phyloP scores from a whole-genome alignment of 2,888 invertebrate species.

The Tetheella fluctuosa region DNA sequence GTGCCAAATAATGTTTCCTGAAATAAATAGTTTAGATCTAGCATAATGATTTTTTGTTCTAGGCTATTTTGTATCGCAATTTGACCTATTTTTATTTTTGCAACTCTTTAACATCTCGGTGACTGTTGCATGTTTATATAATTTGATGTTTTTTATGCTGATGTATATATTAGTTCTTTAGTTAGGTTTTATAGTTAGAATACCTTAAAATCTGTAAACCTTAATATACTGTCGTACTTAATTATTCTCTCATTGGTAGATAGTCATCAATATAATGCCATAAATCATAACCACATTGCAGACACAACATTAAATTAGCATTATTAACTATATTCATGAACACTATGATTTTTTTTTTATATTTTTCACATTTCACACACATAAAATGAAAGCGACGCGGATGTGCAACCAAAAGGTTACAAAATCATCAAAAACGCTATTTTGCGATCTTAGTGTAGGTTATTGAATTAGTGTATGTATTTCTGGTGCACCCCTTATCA shows the following conservation, averaged over 20 bases:
- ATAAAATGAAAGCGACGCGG: background rate
- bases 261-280: background rate
- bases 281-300: background rate
- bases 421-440: background rate
- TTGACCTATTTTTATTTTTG: constrained; percentile 4
- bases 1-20: background rate
- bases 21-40: background rate
- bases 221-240: background rate
- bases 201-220: too few species aligned
- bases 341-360: background rate
- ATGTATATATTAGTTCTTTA: background rate
- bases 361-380: background rate
- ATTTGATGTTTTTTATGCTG: background rate
- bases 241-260: background rate
- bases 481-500: too few species aligned
- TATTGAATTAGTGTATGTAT: background rate
- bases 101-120: background rate
- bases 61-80: background rate
- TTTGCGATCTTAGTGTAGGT: background rate
- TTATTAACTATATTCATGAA: background rate
- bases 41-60: background rate
- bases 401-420: background rate
- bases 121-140: background rate
- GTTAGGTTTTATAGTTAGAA: too few species aligned
- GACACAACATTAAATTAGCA: background rate